Percentiles rank a stretch among this genome's conserved stretches.
phyloP scores from a whole-genome alignment of 35 echinoderm and acorn worm species.

The Strongylocentrotus purpuratus region DNA sequence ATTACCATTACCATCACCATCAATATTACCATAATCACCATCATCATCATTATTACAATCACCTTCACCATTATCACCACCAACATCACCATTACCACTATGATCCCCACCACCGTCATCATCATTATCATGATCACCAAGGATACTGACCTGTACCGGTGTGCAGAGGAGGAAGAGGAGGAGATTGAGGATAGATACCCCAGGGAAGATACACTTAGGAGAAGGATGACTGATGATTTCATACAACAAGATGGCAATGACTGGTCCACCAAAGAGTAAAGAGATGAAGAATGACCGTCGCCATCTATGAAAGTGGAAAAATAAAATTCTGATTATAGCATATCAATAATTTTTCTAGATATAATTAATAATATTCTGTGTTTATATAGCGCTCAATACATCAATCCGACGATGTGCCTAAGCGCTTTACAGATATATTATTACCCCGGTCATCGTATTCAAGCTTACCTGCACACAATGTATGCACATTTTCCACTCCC shows the following conservation, averaged over 20 bases:
- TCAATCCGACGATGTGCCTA: too few species aligned
- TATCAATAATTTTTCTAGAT: too few species aligned
- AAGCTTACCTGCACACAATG: too few species aligned
- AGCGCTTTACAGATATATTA: too few species aligned
- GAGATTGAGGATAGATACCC: conserved; percentile 78
- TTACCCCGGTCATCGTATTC: too few species aligned
- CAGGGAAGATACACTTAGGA: conserved; percentile 73
- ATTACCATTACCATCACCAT: neutral
- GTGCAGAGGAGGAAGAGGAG: conserved; percentile 83
- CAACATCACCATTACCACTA: too few species aligned
- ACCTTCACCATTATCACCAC: too few species aligned
- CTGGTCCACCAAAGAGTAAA: conserved; percentile 81
- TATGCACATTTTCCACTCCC: too few species aligned
- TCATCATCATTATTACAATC: neutral
- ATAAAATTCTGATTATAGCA: neutral
- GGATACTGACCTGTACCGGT: conserved; percentile 75
- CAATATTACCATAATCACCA: neutral
- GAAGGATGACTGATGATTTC: conserved; percentile 58
- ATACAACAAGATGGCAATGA: conserved; percentile 81
- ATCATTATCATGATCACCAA: neutral
- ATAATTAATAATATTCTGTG: too few species aligned
- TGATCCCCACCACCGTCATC: neutral
- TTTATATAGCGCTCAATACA: too few species aligned
- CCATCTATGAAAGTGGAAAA: conserved; percentile 67
- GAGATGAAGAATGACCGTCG: conserved; percentile 84